phyloP scores from a whole-genome alignment of 2,113 vertebrate species.

The Lasiurus cinereus region DNA sequence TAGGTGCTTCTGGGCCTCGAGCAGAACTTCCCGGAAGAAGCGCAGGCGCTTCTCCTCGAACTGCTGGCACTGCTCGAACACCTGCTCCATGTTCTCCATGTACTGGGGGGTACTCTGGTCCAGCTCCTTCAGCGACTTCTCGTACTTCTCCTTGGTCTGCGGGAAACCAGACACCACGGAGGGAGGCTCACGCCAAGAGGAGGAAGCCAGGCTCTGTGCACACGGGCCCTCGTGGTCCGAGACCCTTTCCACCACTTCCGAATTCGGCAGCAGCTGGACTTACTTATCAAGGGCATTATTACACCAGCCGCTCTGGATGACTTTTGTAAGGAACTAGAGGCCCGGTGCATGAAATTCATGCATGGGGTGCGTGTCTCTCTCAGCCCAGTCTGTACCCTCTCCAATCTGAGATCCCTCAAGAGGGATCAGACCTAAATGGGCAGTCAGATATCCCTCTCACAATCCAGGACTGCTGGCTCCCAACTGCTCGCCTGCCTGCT shows the following conservation, averaged over 20 bases:
- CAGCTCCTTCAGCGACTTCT: slow-evolving; percentile 95
- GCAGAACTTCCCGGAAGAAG: slow-evolving; percentile 95
- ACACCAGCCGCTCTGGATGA: background rate
- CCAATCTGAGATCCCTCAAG: too few species aligned
- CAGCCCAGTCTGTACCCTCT: too few species aligned
- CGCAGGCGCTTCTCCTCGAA: slow-evolving; percentile 95
- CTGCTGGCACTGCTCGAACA: slow-evolving; percentile 98
- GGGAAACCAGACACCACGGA: background rate
- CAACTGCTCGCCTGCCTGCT: too few species aligned
- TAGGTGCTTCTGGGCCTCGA: slow-evolving; percentile 96
- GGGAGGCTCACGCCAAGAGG: accelerated
- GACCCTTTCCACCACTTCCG: background rate
- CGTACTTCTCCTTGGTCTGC: slow-evolving; percentile 96
- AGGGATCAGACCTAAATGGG: too few species aligned
- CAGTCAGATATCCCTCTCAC: too few species aligned
- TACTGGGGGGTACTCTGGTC: slow-evolving; percentile 95
- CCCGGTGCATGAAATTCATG: too few species aligned
- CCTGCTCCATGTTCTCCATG: slow-evolving; percentile 99
- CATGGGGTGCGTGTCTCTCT: too few species aligned
- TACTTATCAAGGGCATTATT: background rate
- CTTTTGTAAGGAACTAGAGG: too few species aligned
- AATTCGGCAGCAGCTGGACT: background rate
- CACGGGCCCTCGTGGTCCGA: background rate
- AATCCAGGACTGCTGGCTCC: too few species aligned
- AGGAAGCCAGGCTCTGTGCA: background rate